Base-by-base conservation (phyloP, 1,140 invertebrate species). In the Venustaconcha ellipsiformis region DNA sequence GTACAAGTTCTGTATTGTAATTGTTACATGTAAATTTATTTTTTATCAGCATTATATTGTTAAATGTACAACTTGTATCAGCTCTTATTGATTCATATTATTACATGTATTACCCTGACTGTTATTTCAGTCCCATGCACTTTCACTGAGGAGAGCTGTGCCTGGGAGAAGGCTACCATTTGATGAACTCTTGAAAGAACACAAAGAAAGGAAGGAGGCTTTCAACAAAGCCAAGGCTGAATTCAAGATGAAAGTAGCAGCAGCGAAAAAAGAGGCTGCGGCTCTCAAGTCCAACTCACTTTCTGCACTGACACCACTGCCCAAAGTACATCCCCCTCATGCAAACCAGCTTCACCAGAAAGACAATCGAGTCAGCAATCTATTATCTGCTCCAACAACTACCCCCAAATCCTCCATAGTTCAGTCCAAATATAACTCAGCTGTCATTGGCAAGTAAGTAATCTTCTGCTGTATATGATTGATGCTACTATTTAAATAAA, bases 131-230 rank as follows among this genome's bases (percentile, higher is more conserved):
- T 94, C 94, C 18, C 95, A 96, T 90, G 93, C 94, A 12, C 91
- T 96, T 68, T 94, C 94, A 37, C 82, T 95, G 68, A 89, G 95
- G 62, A 88, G 95, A 73, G 93, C 93, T 15, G 95, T 96, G n/a
- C 83, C 90, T 63, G 95, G 94, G 0, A 90, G 95, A 48, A 92
- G 92, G 65, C 95, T 95, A 88, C 91, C 93, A 37, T 96, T 96
- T 89, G 95, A 96, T 89, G 93, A 94, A 63, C 90, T 96, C 30
- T 90, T 96, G 62, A 93, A 93, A 6, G 94, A 95, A 76, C 94
- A 96, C 86, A 91, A 93, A 62, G 94, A 94, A 57, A 92, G 86
- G 11, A 89, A 89, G 78, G 88, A 90, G 74, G 81, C 84, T 14
- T 76, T 88, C 48, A 68, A 87, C 12, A 86, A 86, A 74, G 83